Conservation (phyloP, 2,888 invertebrate genomes). For the Tenthredo distinguenda region DNA sequence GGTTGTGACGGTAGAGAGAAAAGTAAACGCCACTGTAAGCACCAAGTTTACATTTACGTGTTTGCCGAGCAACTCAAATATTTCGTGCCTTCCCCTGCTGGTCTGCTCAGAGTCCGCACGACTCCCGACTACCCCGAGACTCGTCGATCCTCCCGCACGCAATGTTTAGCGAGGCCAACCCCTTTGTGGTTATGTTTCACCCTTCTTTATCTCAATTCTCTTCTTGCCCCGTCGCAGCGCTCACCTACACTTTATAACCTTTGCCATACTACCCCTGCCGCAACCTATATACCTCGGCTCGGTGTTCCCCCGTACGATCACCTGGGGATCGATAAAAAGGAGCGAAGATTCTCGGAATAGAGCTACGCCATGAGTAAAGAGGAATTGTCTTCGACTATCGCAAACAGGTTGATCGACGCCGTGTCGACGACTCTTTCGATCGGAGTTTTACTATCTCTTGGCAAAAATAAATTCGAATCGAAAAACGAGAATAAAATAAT, state of each 20-base stretch:
- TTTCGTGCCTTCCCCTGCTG: slow-evolving; percentile 68
- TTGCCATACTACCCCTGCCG: neutral
- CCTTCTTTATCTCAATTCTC: slow-evolving; percentile 43
- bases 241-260: neutral
- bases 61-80: slow-evolving; percentile 77
- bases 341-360: neutral
- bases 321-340: slow-evolving; percentile 39
- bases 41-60: slow-evolving; percentile 77
- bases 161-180: slow-evolving; percentile 67
- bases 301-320: slow-evolving; percentile 22
- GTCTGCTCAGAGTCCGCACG: slow-evolving; percentile 29
- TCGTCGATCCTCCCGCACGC: slow-evolving; percentile 65
- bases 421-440: neutral
- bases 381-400: slow-evolving; percentile 29
- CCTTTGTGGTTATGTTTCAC: slow-evolving; percentile 52
- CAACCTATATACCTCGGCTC: neutral
- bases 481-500: neutral
- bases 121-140: slow-evolving; percentile 43
- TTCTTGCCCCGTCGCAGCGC: slow-evolving; percentile 16
- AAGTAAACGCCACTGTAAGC: slow-evolving; percentile 77
- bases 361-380: neutral
- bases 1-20: slow-evolving; percentile 67
- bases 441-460: neutral
- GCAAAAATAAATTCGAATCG: neutral
- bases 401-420: slow-evolving; percentile 33